A percentile compares a stretch with the other conserved stretches of the same genome.
Evolutionary conservation across 2,888 invertebrate genomes (phyloP).

Genomic region (Limnephilus lunatus): DNA sequence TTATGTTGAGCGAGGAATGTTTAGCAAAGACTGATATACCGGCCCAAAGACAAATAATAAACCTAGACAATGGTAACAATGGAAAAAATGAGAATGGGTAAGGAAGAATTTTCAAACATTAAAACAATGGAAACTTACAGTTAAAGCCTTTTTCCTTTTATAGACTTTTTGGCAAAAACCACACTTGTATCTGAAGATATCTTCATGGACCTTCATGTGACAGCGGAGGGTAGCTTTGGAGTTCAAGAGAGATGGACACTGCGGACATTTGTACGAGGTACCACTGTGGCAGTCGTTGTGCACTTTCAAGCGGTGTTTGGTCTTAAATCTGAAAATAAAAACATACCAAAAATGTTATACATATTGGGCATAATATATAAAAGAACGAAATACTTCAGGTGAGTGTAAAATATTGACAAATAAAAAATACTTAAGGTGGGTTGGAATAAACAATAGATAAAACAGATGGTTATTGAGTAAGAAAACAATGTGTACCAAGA

Average conservation of each 20-base stretch:
- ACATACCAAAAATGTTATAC: not conserved
- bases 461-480: not conserved
- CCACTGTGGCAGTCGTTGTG: slow-evolving; percentile 59
- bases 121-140: slow-evolving; percentile 21
- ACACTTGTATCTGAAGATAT: slow-evolving; percentile 54
- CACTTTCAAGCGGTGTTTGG: slow-evolving; percentile 48
- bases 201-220: slow-evolving; percentile 60
- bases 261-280: slow-evolving; percentile 56
- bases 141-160: slow-evolving; percentile 61
- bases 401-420: not conserved
- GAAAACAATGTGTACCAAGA: not conserved
- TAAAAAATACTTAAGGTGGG: no score
- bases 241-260: slow-evolving; percentile 60
- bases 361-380: not conserved
- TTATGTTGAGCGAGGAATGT: no score
- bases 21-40: no score
- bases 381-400: not conserved
- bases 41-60: no score
- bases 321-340: slow-evolving; percentile 56
- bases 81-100: no score
- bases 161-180: slow-evolving; percentile 62
- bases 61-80: no score
- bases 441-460: not conserved
- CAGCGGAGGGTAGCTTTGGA: slow-evolving; percentile 54
- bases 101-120: not conserved